Evolutionary conservation across 1,140 invertebrate genomes (phyloP).

Genomic region (Anastrepha obliqua): DNA sequence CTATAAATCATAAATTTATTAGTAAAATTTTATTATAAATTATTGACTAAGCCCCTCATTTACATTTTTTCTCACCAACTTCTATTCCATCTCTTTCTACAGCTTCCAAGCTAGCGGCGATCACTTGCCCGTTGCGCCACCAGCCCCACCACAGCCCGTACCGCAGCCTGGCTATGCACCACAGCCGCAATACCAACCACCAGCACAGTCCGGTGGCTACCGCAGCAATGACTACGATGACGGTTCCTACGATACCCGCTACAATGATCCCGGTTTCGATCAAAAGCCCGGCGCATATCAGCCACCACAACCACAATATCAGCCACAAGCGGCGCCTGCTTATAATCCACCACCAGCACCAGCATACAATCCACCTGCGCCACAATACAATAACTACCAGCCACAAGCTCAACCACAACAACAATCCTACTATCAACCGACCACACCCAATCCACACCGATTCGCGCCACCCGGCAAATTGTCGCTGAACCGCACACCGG

Average conservation of each 20-base stretch:
- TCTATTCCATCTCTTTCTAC: neutral
- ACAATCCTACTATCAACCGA: constrained; percentile 75
- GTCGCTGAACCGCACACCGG: constrained; percentile 87
- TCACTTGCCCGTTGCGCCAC: constrained; percentile 83
- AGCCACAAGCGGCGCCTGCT: constrained; percentile 71
- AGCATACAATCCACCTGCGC: constrained; percentile 70
- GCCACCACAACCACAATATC: constrained; percentile 73
- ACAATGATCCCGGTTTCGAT: constrained; percentile 71
- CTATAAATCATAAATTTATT: neutral
- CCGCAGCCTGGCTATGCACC: constrained; percentile 76
- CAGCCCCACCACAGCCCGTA: constrained; percentile 78
- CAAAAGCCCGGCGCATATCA: constrained; percentile 71
- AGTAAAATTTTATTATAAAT: neutral
- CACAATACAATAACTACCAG: constrained; percentile 75
- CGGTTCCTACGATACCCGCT: constrained; percentile 76
- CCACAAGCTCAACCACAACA: constrained; percentile 71
- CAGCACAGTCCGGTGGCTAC: constrained; percentile 70
- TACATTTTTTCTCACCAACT: neutral
- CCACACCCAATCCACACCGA: constrained; percentile 81
- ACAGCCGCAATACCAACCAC: constrained; percentile 74
- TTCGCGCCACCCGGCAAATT: constrained; percentile 89
- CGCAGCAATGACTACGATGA: constrained; percentile 76
- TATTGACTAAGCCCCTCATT: neutral
- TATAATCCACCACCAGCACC: constrained; percentile 68
- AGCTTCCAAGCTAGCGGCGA: constrained; percentile 85